These are phyloP conservation scores for Platycnemis pennipes DNA, from an alignment of 2,888 invertebrate species.

Conservation along the genomic window DNA sequence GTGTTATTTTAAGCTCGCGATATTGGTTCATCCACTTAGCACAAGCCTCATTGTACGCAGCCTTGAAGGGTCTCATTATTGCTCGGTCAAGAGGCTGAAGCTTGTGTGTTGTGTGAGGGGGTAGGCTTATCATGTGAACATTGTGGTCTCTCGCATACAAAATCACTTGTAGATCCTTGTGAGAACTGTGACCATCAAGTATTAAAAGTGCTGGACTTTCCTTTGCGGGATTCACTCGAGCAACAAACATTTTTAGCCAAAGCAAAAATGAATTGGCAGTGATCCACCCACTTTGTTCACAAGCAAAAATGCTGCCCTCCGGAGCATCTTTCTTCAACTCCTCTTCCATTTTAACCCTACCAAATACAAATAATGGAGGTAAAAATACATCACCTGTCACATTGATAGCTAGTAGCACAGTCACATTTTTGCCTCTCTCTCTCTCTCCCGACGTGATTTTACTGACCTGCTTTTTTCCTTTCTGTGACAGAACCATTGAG, in stretches of 20 bases:
- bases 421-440: too few species aligned
- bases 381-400: too few species aligned
- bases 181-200: constrained; percentile 73
- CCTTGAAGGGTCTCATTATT: constrained; percentile 73
- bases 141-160: constrained; percentile 72
- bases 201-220: constrained; percentile 73
- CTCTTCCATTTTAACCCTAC: too few species aligned
- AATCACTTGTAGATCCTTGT: constrained; percentile 73
- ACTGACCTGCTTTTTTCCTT: too few species aligned
- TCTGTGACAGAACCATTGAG: too few species aligned
- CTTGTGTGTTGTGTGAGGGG: constrained; percentile 74
- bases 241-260: constrained; percentile 64
- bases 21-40: constrained; percentile 69
- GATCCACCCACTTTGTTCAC: constrained; percentile 21
- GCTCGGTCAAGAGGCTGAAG: constrained; percentile 72
- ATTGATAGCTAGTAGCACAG: too few species aligned
- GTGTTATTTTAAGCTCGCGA: constrained; percentile 68
- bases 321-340: too few species aligned
- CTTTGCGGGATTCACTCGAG: constrained; percentile 70
- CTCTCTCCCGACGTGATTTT: too few species aligned
- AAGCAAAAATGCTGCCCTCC: too few species aligned
- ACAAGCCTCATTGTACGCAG: constrained; percentile 69
- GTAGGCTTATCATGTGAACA: constrained; percentile 73
- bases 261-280: background rate
- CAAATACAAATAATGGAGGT: too few species aligned